A percentile compares a stretch with the other conserved stretches of the same genome.
Conservation (phyloP, 2,797 vertebrate genomes). For the Melanotaenia maccullochi region DNA sequence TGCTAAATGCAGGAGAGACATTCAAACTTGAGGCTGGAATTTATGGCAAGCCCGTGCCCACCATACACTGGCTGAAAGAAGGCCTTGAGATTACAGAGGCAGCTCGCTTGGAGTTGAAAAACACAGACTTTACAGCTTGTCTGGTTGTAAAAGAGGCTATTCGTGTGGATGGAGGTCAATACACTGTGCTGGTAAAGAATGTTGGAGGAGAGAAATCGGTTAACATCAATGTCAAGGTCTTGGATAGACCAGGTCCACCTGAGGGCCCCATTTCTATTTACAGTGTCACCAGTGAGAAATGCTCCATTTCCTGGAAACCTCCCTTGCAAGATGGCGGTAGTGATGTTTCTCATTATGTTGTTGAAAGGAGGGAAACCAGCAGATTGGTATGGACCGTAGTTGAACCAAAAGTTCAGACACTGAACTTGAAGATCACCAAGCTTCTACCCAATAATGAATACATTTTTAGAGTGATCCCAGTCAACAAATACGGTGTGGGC, state of each 20-base stretch:
- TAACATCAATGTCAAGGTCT: conserved; percentile 92
- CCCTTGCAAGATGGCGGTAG: conserved; percentile 96
- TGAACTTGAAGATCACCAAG: conserved; percentile 94
- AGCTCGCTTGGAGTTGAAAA: conserved; percentile 92
- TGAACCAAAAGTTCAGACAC: conserved; percentile 92
- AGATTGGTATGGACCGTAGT: conserved; percentile 96
- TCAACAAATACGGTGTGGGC: conserved; percentile 97
- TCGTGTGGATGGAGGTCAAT: conserved; percentile 94
- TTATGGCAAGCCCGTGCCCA: conserved; percentile 93
- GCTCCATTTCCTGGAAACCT: conserved; percentile 92
- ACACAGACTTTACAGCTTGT: conserved; percentile 90
- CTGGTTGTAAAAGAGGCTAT: conserved; percentile 92
- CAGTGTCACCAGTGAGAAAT: conserved; percentile 94
- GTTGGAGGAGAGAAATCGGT: conserved; percentile 95
- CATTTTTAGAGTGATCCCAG: conserved; percentile 96
- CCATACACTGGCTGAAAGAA: conserved; percentile 91
- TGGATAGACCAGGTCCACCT: conserved; percentile 97
- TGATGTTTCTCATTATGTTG: conserved; percentile 92
- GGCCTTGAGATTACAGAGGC: conserved; percentile 88
- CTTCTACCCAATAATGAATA: conserved; percentile 98
- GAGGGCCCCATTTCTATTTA: conserved; percentile 91
- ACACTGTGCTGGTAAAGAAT: conserved; percentile 92
- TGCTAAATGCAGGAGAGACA: conserved; percentile 92
- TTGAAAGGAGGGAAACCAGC: conserved; percentile 98
- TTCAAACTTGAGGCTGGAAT: conserved; percentile 92